Conservation (phyloP, 2,888 invertebrate species). For the Agrochola circellaris region DNA sequence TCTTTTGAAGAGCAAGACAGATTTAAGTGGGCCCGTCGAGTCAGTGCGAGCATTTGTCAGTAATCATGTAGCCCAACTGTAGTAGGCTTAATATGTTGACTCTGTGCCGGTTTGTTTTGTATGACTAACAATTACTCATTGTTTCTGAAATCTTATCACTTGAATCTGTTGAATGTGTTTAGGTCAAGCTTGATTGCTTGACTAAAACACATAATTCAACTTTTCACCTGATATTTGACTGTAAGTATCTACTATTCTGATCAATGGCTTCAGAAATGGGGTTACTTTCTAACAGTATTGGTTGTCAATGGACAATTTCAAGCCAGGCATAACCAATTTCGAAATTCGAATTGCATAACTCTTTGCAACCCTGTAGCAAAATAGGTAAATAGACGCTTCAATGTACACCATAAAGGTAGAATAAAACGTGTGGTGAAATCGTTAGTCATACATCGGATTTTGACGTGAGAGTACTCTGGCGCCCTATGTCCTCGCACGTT, state of each 20-base stretch:
- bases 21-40: too few species aligned
- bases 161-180: neutral
- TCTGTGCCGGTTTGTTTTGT: neutral
- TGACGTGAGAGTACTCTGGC: conserved; percentile 16
- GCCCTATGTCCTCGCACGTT: conserved; percentile 46
- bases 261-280: neutral
- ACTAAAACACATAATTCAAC: neutral
- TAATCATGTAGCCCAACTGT: too few species aligned
- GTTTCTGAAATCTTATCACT: neutral
- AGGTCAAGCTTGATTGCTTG: neutral
- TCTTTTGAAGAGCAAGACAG: too few species aligned
- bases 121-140: conserved; percentile 13
- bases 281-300: neutral
- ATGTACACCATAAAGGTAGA: neutral
- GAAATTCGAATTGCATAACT: conserved; percentile 32
- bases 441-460: conserved; percentile 24
- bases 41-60: too few species aligned
- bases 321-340: neutral
- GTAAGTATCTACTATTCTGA: neutral
- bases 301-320: neutral
- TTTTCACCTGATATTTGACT: neutral
- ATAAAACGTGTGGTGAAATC: conserved; percentile 10
- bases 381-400: too few species aligned
- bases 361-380: conserved; percentile 1
- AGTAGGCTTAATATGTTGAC: neutral